A percentile compares a stretch with the other conserved stretches of the same genome.
These are phyloP conservation scores for Leptobrachium leishanense DNA, from an alignment of 2,113 vertebrate species.

Conservation along the genomic window DNA sequence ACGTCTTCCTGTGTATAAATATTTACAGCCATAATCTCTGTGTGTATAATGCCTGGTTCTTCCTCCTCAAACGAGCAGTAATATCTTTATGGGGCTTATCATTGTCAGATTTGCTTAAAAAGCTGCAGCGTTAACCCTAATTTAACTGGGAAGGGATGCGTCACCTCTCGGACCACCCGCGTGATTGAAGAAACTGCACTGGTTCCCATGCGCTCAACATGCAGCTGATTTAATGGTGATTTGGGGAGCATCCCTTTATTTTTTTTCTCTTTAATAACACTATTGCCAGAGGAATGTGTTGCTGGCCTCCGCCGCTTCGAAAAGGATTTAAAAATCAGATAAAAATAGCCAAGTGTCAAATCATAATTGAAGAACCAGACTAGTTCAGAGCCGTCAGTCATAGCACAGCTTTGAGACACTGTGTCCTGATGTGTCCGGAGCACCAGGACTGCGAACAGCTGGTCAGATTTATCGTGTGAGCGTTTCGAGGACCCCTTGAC, in stretches of 20 bases:
- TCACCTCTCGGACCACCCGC: constrained; percentile 14
- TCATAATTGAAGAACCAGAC: neutral
- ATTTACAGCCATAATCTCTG: constrained; percentile 29
- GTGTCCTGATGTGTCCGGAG: neutral
- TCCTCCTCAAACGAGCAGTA: neutral
- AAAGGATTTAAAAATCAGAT: neutral
- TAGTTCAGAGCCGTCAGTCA: neutral
- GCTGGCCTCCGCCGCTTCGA: neutral
- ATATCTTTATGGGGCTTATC: constrained; percentile 18
- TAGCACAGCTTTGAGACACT: neutral
- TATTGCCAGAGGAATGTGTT: neutral
- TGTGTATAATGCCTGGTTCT: constrained; percentile 2
- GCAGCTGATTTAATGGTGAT: too few relatives aligned
- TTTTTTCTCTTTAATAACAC: neutral
- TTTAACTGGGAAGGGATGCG: neutral
- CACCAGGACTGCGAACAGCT: too few relatives aligned
- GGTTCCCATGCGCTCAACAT: neutral
- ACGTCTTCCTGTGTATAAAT: constrained; percentile 24
- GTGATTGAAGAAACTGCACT: neutral
- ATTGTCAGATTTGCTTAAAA: constrained; percentile 18
- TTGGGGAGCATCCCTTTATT: neutral
- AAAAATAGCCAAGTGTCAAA: neutral
- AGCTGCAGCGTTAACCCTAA: constrained; percentile 19
- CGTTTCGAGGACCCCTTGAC: too few relatives aligned
- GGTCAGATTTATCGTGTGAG: too few relatives aligned